Percentiles rank a stretch among this genome's conserved stretches.
These are phyloP conservation scores for Ceramica pisi DNA, from an alignment of 2,888 invertebrate species.

Conservation along the genomic window DNA sequence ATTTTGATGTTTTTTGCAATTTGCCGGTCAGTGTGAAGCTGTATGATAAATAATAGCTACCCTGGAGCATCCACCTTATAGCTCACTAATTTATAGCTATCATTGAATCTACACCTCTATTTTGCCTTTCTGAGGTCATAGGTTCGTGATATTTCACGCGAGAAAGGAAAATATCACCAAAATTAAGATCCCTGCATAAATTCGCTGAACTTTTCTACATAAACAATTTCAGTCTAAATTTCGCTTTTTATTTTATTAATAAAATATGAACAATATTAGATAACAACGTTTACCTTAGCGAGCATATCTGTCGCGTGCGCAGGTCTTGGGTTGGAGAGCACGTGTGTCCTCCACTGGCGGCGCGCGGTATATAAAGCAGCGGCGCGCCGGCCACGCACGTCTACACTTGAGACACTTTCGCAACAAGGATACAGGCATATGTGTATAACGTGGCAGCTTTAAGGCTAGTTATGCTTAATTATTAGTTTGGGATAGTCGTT, in stretches of 20 bases:
- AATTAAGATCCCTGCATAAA: background rate
- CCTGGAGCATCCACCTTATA: too few relatives aligned
- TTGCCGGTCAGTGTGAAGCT: too few relatives aligned
- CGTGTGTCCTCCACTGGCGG: conserved; percentile 74
- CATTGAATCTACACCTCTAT: background rate
- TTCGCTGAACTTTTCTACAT: background rate
- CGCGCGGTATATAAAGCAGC: conserved; percentile 76
- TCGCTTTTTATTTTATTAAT: background rate
- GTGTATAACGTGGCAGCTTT: conserved; percentile 33
- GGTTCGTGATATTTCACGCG: background rate
- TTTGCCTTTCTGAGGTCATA: background rate
- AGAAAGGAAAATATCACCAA: background rate
- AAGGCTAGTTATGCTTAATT: conserved; percentile 38
- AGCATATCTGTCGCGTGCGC: conserved; percentile 85
- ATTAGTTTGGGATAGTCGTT: conserved; percentile 42
- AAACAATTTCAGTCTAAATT: background rate
- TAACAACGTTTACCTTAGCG: conserved; percentile 80
- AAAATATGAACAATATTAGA: background rate
- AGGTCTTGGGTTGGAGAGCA: conserved; percentile 72
- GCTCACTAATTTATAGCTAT: background rate
- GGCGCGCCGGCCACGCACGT: conserved; percentile 54
- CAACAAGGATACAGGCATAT: conserved; percentile 78
- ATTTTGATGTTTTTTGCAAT: too few relatives aligned
- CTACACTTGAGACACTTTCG: conserved; percentile 84
- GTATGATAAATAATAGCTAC: too few relatives aligned